Conservation (phyloP, 2,888 invertebrate species). For the Stenoptilia bipunctidactyla region DNA sequence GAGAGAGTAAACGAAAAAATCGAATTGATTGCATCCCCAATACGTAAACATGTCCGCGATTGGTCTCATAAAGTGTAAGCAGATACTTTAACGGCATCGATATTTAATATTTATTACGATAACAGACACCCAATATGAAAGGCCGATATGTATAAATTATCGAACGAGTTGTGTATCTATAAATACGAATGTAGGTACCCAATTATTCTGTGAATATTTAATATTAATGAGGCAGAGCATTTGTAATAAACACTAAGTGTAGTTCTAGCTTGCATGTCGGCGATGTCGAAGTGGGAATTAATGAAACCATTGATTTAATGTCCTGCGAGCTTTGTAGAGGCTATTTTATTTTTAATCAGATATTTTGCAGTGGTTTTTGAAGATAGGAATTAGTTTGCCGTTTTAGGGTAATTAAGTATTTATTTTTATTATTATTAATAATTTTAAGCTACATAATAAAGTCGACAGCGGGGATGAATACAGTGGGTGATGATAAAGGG, state of each 20-base stretch:
- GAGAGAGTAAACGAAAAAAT: constrained; percentile 47
- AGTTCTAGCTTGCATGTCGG: too few species aligned
- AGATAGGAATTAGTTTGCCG: too few species aligned
- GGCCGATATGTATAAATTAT: constrained; percentile 44
- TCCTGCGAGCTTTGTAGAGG: too few species aligned
- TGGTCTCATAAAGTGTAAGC: constrained; percentile 68
- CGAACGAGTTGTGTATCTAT: constrained; percentile 18
- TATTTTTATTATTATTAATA: too few species aligned
- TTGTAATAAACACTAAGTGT: not conserved
- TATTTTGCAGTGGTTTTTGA: too few species aligned
- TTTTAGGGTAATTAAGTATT: too few species aligned
- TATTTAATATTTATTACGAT: constrained; percentile 69
- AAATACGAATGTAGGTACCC: not conserved
- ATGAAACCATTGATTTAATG: too few species aligned
- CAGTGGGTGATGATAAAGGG: too few species aligned
- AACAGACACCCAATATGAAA: constrained; percentile 65
- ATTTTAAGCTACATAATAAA: too few species aligned
- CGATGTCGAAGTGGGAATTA: too few species aligned
- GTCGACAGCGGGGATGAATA: too few species aligned
- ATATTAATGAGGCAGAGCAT: not conserved
- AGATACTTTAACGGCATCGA: constrained; percentile 67
- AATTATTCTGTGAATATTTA: constrained; percentile 1
- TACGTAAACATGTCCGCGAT: constrained; percentile 60
- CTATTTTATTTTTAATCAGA: too few species aligned
- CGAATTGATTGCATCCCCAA: constrained; percentile 53